phyloP scores from a whole-genome alignment of 2,888 invertebrate genomes.

The Blastobasis adustella region DNA sequence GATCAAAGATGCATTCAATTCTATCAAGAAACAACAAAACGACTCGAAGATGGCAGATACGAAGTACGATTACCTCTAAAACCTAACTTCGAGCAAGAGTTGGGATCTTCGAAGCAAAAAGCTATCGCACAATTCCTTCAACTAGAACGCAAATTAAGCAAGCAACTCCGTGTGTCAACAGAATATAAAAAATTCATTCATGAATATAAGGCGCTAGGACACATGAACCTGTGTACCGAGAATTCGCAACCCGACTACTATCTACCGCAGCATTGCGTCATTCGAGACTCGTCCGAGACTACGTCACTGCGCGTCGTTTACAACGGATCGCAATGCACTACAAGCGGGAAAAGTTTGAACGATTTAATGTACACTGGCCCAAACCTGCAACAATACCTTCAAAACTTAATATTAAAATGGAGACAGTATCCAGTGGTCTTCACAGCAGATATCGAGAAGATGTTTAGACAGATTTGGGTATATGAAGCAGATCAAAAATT shows the following conservation, averaged over 20 bases:
- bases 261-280: constrained; percentile 9
- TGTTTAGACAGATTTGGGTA: constrained; percentile 6
- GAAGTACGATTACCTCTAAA: too few species aligned
- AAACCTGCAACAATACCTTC: constrained; percentile 14
- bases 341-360: too few species aligned
- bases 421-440: constrained; percentile 2
- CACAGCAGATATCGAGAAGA: constrained; percentile 6
- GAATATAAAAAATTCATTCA: constrained; percentile 2
- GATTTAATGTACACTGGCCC: constrained; percentile 5
- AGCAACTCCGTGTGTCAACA: not conserved
- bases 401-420: constrained; percentile 3
- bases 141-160: constrained; percentile 3
- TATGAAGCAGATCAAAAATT: constrained; percentile 4
- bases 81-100: too few species aligned
- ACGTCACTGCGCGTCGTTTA: too few species aligned
- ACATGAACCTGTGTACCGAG: not conserved
- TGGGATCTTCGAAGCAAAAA: not conserved
- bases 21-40: not conserved
- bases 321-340: too few species aligned
- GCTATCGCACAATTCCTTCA: constrained; percentile 6
- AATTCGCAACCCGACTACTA: not conserved
- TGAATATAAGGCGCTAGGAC: not conserved
- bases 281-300: too few species aligned
- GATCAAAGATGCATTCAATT: not conserved
- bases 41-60: not conserved